Evolutionary conservation across 2,797 vertebrate species (phyloP).

Genomic region (Cryptoblepharus egeriae): DNA sequence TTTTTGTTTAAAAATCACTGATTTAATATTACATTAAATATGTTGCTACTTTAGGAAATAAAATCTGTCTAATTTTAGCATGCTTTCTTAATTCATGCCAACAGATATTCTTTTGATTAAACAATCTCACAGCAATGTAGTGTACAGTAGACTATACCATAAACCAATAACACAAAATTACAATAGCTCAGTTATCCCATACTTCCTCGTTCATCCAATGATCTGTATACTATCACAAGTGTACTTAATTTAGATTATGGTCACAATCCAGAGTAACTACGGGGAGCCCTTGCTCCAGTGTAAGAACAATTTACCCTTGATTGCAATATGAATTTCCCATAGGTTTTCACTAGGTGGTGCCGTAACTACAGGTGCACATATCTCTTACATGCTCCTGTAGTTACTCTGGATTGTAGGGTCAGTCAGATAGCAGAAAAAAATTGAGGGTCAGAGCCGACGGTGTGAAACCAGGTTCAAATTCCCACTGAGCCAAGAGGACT

Average conservation of each 20-base stretch:
- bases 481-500: neutral
- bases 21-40: neutral
- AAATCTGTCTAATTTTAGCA: neutral
- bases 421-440: neutral
- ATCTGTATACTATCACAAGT: neutral
- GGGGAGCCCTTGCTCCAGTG: no score
- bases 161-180: neutral
- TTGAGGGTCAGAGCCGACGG: no score
- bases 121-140: neutral
- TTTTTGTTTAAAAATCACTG: constrained; percentile 37
- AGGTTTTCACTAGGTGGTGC: no score
- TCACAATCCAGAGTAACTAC: no score
- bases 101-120: neutral
- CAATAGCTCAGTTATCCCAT: no score
- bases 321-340: no score
- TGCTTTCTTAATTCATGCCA: neutral
- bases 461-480: neutral
- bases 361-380: no score
- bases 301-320: no score
- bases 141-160: neutral
- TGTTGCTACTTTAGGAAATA: neutral
- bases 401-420: no score
- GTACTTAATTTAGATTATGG: neutral
- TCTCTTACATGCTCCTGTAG: no score
- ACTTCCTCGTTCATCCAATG: neutral